phyloP scores from a whole-genome alignment of 2,113 vertebrate species.

The Pterocles burchelli region DNA sequence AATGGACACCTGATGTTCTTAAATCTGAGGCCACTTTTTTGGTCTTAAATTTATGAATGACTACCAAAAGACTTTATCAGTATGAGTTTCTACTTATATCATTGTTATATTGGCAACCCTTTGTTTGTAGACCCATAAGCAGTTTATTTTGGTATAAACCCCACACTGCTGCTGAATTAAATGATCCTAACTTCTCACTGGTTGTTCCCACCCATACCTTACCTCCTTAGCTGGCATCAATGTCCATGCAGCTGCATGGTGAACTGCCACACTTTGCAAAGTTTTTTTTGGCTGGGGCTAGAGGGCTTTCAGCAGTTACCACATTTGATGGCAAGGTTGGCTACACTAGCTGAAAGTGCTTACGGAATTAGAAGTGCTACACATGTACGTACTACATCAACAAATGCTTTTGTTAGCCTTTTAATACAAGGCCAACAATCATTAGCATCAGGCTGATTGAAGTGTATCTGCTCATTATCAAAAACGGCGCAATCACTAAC shows the following conservation, averaged over 20 bases:
- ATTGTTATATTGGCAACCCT: neutral
- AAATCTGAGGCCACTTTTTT: neutral
- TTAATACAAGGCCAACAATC: neutral
- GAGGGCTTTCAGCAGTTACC: neutral
- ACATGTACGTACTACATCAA: neutral
- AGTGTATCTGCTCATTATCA: neutral
- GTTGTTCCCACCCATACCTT: neutral
- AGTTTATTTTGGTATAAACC: conserved; percentile 38
- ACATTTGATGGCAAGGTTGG: neutral
- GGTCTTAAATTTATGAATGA: neutral
- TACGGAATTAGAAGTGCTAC: neutral
- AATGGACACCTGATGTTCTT: neutral
- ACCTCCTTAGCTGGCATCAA: neutral
- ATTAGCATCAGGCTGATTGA: neutral
- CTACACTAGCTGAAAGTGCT: neutral
- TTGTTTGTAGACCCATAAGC: neutral
- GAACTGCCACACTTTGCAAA: neutral
- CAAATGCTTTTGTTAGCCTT: neutral
- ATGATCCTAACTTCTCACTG: neutral
- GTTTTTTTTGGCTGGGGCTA: neutral
- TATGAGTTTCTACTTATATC: neutral
- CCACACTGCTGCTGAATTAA: neutral
- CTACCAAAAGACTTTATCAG: neutral
- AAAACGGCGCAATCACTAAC: neutral
- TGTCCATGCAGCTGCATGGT: neutral